A percentile compares a stretch with the other conserved stretches of the same genome.
Evolutionary conservation across 1,140 invertebrate genomes (phyloP).

Genomic region (Acyrthosiphon pisum): DNA sequence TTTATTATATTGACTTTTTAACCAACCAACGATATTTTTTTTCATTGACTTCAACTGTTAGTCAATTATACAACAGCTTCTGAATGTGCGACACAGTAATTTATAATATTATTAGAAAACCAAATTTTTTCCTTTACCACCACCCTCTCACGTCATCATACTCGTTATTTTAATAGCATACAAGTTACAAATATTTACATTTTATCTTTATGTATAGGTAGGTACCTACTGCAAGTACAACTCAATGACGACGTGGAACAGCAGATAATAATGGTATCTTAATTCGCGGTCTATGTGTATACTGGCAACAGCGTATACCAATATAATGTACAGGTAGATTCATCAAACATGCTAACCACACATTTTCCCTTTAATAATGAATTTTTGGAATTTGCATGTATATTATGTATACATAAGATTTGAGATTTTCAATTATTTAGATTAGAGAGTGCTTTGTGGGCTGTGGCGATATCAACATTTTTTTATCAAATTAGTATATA

Average conservation of each 20-base stretch:
- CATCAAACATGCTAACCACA: not conserved
- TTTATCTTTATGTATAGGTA: not conserved
- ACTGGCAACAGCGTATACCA: not conserved
- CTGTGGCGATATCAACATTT: too few species aligned
- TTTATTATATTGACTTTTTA: too few species aligned
- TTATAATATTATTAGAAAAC: not conserved
- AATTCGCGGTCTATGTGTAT: not conserved
- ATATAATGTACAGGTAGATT: not conserved
- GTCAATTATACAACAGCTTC: not conserved
- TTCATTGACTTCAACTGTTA: not conserved
- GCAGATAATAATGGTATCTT: not conserved
- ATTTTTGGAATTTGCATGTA: not conserved
- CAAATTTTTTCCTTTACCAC: not conserved
- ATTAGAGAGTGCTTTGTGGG: too few species aligned
- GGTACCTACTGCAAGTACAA: not conserved
- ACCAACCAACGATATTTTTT: not conserved
- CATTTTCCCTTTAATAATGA: not conserved
- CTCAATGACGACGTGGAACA: not conserved
- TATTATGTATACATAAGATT: too few species aligned
- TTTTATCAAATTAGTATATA: too few species aligned
- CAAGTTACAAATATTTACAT: not conserved
- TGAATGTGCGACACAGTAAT: not conserved
- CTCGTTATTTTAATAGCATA: not conserved
- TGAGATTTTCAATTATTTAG: too few species aligned
- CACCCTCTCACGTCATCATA: not conserved